A percentile compares a stretch with the other conserved stretches of the same genome.
phyloP scores from a whole-genome alignment of 2,797 vertebrate species.

The Phyllotis vaccarum region DNA sequence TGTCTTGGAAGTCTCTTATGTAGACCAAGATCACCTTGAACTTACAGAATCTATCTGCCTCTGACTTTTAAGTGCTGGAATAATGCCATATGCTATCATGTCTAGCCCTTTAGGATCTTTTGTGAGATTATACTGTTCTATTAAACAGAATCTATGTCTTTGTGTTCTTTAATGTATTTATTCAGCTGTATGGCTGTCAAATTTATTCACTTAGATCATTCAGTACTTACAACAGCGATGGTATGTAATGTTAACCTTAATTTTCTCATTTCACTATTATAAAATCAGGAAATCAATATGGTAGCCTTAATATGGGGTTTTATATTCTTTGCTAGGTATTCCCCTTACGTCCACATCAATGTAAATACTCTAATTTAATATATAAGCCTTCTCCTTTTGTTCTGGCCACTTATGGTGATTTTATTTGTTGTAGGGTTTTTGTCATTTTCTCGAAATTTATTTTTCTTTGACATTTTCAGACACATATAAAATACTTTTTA shows the following conservation, averaged over 20 bases:
- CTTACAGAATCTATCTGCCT: background rate
- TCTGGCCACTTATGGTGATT: conserved; percentile 21
- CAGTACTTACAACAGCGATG: background rate
- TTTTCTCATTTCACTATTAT: conserved; percentile 38
- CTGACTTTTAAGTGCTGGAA: background rate
- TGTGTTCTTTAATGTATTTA: conserved; percentile 46
- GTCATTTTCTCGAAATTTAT: background rate
- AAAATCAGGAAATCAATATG: conserved; percentile 7
- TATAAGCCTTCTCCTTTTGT: conserved; percentile 39
- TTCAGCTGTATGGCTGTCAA: conserved; percentile 41
- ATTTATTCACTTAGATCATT: conserved; percentile 44
- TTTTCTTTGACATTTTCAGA: background rate
- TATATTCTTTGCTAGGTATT: conserved; percentile 8
- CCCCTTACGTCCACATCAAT: conserved; percentile 18
- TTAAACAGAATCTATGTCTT: conserved; percentile 59
- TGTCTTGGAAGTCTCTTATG: background rate
- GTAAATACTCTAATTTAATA: background rate
- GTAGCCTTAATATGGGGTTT: conserved; percentile 44
- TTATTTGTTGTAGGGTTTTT: background rate
- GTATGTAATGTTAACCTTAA: conserved; percentile 42
- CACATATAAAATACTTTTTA: background rate
- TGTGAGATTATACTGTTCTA: conserved; percentile 44
- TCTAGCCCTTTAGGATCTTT: background rate
- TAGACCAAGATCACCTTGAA: background rate
- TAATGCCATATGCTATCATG: background rate